Evolutionary conservation across 2,797 vertebrate species (phyloP).

Genomic region (Todus mexicanus): DNA sequence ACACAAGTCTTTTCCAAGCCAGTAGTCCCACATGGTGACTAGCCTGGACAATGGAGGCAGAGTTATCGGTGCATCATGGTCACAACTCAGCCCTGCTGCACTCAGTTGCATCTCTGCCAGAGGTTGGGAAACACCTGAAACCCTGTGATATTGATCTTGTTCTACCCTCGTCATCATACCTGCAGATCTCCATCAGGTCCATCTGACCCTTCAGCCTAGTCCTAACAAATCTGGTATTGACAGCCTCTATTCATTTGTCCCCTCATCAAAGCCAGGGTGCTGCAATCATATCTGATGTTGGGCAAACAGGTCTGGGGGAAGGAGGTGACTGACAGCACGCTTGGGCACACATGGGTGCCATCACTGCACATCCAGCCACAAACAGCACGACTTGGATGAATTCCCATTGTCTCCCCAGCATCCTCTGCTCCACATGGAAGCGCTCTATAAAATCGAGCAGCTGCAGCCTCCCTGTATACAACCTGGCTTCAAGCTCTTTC

Average conservation of each 20-base stretch:
- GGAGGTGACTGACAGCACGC: neutral
- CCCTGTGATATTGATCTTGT: neutral
- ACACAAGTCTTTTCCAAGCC: neutral
- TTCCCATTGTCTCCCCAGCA: neutral
- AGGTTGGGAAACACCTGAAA: neutral
- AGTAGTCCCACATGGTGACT: neutral
- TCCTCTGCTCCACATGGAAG: neutral
- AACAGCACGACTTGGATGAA: neutral
- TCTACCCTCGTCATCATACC: neutral
- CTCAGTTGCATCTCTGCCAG: neutral
- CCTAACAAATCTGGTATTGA: neutral
- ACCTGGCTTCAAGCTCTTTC: neutral
- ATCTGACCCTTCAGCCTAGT: neutral
- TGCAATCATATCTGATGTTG: neutral
- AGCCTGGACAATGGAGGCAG: neutral
- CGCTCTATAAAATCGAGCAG: constrained; percentile 22
- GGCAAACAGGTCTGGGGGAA: neutral
- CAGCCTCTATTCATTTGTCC: neutral
- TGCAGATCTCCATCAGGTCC: neutral
- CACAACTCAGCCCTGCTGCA: neutral
- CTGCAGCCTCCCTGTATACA: neutral
- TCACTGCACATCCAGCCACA: accelerated
- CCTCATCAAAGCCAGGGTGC: neutral
- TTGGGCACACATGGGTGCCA: neutral
- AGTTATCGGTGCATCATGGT: neutral